phyloP scores from a whole-genome alignment of 1,140 invertebrate genomes.

The Caenorhabditis briggsae region DNA sequence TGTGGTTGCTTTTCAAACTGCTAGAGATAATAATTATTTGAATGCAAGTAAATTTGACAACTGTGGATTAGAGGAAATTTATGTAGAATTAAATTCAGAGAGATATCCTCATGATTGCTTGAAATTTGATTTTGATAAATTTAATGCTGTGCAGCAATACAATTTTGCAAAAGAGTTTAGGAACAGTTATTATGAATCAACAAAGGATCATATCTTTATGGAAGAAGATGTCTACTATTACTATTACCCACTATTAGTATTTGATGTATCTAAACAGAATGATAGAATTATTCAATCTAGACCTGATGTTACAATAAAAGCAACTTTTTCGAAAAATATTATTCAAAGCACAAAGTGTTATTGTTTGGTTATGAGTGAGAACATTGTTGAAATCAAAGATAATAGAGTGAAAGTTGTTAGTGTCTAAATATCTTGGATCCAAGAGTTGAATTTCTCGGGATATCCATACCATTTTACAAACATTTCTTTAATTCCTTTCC shows the following conservation, averaged over 20 bases:
- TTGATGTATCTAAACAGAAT: conserved; percentile 67
- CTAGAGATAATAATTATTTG: conserved; percentile 66
- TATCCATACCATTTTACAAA: conserved; percentile 60
- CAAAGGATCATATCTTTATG: conserved; percentile 66
- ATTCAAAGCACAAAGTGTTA: conserved; percentile 61
- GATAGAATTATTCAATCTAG: conserved; percentile 65
- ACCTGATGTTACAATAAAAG: conserved; percentile 68
- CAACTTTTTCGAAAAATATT: conserved; percentile 61
- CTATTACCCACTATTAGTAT: conserved; percentile 67
- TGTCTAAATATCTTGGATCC: conserved; percentile 12
- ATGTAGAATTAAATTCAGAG: conserved; percentile 66
- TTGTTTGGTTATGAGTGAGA: conserved; percentile 65
- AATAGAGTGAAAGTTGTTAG: conserved; percentile 63
- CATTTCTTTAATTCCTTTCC: conserved; percentile 35
- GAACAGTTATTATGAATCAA: conserved; percentile 66
- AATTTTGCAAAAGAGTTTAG: conserved; percentile 68
- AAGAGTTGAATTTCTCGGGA: conserved; percentile 53
- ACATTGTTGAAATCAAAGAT: conserved; percentile 61
- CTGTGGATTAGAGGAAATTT: conserved; percentile 65
- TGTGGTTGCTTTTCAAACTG: conserved; percentile 64
- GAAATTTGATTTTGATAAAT: conserved; percentile 67
- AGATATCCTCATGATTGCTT: conserved; percentile 69
- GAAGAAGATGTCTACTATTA: conserved; percentile 66
- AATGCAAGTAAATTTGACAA: conserved; percentile 67
- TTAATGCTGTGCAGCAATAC: conserved; percentile 66